Percentiles rank a stretch among this genome's conserved stretches.
These are phyloP conservation scores for Pseudobourletiella spinata DNA, from an alignment of 1,140 invertebrate genomes.

Conservation along the genomic window DNA sequence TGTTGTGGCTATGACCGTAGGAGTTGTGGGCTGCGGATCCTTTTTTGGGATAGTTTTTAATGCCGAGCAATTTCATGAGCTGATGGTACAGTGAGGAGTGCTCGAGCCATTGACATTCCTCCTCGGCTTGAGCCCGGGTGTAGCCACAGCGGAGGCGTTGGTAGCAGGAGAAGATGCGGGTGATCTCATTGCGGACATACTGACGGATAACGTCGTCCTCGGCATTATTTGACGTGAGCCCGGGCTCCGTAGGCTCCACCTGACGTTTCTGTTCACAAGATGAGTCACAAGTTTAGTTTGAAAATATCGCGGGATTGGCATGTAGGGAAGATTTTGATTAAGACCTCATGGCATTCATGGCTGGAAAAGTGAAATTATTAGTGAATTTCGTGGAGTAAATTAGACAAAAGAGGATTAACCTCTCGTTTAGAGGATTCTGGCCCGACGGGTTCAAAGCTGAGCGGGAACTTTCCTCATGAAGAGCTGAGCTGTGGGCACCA, in stretches of 20 bases:
- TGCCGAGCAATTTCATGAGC: neutral
- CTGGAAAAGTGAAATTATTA: neutral
- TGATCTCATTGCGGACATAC: slow-evolving; percentile 5
- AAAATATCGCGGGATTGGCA: too few relatives aligned
- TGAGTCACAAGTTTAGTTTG: neutral
- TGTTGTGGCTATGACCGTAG: neutral
- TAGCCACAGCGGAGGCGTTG: slow-evolving; percentile 2
- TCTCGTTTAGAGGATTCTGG: neutral
- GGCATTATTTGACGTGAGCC: too few relatives aligned
- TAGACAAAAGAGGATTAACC: neutral
- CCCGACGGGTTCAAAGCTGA: too few relatives aligned
- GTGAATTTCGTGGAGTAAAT: neutral
- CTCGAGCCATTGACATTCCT: neutral
- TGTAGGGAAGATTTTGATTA: too few relatives aligned
- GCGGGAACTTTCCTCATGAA: neutral
- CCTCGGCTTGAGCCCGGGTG: neutral
- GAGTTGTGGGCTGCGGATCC: neutral
- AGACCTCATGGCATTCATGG: neutral
- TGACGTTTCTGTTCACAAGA: neutral
- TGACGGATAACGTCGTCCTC: neutral
- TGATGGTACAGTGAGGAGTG: neutral
- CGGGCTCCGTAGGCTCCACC: neutral
- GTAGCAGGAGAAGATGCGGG: neutral
- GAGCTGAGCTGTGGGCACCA: neutral
- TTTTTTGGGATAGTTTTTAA: slow-evolving; percentile 7